phyloP scores from a whole-genome alignment of 2,797 vertebrate genomes.

The Odontamblyopus lacepedii region DNA sequence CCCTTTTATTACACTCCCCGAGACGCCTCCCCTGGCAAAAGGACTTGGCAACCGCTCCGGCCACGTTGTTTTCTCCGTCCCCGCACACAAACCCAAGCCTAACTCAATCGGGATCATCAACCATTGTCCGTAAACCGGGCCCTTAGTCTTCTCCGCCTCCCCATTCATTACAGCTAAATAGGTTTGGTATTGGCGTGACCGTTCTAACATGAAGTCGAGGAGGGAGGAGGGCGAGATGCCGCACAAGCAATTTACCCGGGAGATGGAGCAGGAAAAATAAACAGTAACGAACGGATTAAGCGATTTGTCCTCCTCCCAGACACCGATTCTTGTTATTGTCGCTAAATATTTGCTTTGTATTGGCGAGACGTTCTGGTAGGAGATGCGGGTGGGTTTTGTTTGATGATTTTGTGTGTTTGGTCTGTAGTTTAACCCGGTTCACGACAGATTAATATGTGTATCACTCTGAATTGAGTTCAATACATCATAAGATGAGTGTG shows the following conservation, averaged over 20 bases:
- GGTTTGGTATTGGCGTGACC: constrained; percentile 68
- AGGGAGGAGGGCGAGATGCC: constrained; percentile 54
- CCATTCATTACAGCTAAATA: constrained; percentile 71
- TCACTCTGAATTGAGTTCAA: no score
- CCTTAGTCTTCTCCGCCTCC: constrained; percentile 60
- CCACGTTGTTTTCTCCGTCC: constrained; percentile 14
- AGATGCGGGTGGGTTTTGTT: constrained; percentile 26
- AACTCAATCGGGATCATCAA: constrained; percentile 70
- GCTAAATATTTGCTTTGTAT: constrained; percentile 28
- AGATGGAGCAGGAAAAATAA: constrained; percentile 63
- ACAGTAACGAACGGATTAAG: constrained; percentile 62
- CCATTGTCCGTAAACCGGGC: constrained; percentile 70
- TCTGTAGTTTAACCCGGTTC: no score
- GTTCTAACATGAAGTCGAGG: constrained; percentile 63
- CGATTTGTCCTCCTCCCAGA: constrained; percentile 55
- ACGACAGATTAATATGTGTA: no score
- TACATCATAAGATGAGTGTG: no score
- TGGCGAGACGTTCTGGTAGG: constrained; percentile 16
- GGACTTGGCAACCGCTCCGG: constrained; percentile 19
- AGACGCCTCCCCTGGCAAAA: constrained; percentile 11
- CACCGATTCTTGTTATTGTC: constrained; percentile 41
- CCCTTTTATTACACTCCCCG: constrained; percentile 14
- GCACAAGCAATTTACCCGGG: constrained; percentile 65
- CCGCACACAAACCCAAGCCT: constrained; percentile 49
- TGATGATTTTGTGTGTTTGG: no score